A percentile compares a stretch with the other conserved stretches of the same genome.
These are phyloP conservation scores for Formica exsecta DNA, from an alignment of 1,140 invertebrate species.

Conservation along the genomic window DNA sequence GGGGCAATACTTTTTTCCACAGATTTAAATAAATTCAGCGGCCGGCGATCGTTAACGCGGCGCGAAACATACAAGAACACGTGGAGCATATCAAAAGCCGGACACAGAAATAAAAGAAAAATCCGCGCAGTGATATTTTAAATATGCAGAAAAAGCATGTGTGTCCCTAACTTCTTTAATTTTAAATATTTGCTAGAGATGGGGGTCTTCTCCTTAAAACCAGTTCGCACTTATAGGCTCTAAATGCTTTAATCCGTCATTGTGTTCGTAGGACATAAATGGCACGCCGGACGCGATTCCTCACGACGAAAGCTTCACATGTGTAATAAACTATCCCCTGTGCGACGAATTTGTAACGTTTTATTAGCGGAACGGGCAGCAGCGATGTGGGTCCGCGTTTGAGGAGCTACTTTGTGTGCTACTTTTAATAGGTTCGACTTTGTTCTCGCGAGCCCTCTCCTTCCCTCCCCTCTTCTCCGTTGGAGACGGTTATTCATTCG, in stretches of 20 bases:
- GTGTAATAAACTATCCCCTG: constrained; percentile 81
- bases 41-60: neutral
- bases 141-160: neutral
- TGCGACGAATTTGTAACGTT: constrained; percentile 85
- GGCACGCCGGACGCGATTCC: constrained; percentile 55
- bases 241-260: constrained; percentile 24
- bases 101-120: neutral
- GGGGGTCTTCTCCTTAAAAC: neutral
- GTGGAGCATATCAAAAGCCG: neutral
- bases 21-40: constrained; percentile 23
- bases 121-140: neutral
- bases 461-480: constrained; percentile 19
- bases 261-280: constrained; percentile 36
- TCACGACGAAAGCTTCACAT: constrained; percentile 78
- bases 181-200: neutral
- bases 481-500: constrained; percentile 78
- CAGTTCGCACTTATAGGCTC: neutral
- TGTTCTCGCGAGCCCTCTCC: constrained; percentile 76
- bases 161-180: neutral
- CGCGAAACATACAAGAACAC: neutral
- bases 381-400: constrained; percentile 26
- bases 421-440: constrained; percentile 81
- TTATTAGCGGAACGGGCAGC: constrained; percentile 79
- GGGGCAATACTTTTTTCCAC: neutral
- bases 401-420: constrained; percentile 80